Base-by-base conservation (phyloP, 1,140 invertebrate species). In the Drosophila equinoxialis region DNA sequence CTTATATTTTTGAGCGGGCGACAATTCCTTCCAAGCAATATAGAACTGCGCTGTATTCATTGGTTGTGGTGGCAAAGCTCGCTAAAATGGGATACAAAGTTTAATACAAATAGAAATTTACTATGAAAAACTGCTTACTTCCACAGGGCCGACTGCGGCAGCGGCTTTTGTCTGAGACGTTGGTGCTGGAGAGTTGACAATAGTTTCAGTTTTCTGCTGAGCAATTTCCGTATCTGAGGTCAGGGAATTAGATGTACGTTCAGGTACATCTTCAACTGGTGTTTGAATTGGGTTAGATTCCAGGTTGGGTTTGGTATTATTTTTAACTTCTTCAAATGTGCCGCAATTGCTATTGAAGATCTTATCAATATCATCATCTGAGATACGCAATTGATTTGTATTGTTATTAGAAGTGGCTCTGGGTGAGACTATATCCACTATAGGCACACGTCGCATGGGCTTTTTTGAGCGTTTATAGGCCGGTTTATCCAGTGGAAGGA, bases 391-490 rank as follows among this genome's bases (percentile, higher is more conserved):
- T 26, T 77, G 76, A n/a, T 77, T 73, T 20, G 65, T 68, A 0
- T 81, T 81, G 0, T 81, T 81, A 30, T 71, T 58, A 37, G 64
- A 73, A 6, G n/a, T 70, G 7, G 63, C 71, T 23, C 87, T 74
- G 1, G 85, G 90, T 4, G 93, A 83, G 8, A 93, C 91, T 41
- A 94, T 92, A 74, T 95, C 94, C 60, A 92, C 90, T 41, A 95
- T 93, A 2, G 89, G 74, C 26, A 95, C 91, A 62, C 92, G 91
- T 63, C 93, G 93, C 42, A 95, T 76, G 0, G 93, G 91, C 75
- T 94, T 93, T 93, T 95, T 95, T 10, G 94, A 95, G 71, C 94
- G 92, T 74, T 94, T 92, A 84, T 95, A 94, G 8, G 94, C 94
- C 14, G 94, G 93, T 92, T 95, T 96, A 68, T 93, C 91, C 20